These are phyloP conservation scores for Eulimnadia texana DNA, from an alignment of 1,140 invertebrate genomes.

Conservation along the genomic window DNA sequence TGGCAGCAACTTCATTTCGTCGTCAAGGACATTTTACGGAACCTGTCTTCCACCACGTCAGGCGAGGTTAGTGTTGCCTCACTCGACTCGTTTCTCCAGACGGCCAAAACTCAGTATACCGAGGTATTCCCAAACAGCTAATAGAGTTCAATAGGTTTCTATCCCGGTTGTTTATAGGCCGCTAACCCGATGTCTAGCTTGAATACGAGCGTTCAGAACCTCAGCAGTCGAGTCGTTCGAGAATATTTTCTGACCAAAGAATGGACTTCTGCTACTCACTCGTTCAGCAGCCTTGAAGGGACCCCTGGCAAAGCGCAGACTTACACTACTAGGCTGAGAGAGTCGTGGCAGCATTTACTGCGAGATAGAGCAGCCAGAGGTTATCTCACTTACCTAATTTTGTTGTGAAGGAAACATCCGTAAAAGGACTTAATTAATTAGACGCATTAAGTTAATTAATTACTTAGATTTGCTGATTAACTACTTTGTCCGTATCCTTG, in stretches of 20 bases:
- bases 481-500: no score
- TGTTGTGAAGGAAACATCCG: no score
- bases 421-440: no score
- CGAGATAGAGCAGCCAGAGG: slow-evolving; percentile 58
- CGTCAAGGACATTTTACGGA: not conserved
- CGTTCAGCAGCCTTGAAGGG: slow-evolving; percentile 39
- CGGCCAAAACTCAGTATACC: not conserved
- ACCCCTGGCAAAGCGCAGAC: slow-evolving; percentile 51
- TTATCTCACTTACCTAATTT: slow-evolving; percentile 3
- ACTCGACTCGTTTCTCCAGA: not conserved
- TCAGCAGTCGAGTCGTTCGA: slow-evolving; percentile 29
- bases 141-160: not conserved
- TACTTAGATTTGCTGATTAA: no score
- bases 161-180: not conserved
- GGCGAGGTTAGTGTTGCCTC: not conserved
- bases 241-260: slow-evolving; percentile 40
- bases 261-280: slow-evolving; percentile 53
- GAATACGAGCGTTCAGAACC: slow-evolving; percentile 35
- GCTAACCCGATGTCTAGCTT: slow-evolving; percentile 4
- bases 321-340: slow-evolving; percentile 59
- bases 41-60: not conserved
- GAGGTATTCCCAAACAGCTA: no score
- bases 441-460: no score
- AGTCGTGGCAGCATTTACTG: slow-evolving; percentile 82
- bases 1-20: slow-evolving; percentile 4